Evolutionary conservation across 1,140 invertebrate species (phyloP), one percentile per base, ranked within the genome.

Genomic region (Cyrtorhinus lividipennis): DNA sequence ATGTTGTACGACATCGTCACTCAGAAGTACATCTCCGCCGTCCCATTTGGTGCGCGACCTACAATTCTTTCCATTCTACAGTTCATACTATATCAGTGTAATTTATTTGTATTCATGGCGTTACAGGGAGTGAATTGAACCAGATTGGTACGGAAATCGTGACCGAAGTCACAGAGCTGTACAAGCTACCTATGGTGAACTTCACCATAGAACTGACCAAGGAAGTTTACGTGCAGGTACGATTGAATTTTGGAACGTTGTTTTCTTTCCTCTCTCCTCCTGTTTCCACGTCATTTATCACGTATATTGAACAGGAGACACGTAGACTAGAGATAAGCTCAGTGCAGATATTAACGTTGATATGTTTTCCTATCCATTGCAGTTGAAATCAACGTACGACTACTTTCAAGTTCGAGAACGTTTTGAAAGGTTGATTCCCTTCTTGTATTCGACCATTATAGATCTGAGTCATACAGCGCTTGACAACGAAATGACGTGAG

Each of bases 1-100:
- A 74, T 86, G 25, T 68, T 82, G 0, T 82, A 82, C 73, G 78
- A 81, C 26, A 85, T 88, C 25, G 65, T 91, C 0, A 83, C 82
- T 70, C 80, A 83, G 62, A 85, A 86, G 68, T 84, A 88, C 62
- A 83, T 88, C 62, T 80, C 82, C 10, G 77, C 84, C 65, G 81
- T 89, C 8, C 87, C 87, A 0, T 90, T 90, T 70, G 84, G 85
- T 13, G 82, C 86, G 69, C 67, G 26, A 45, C 13, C 13, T 64
- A 27, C n/a, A 56, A 44, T 63, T 63, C 18, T 38, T 59, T 65
- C 5, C 24, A 46, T 24, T 65, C n/a, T n/a, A n/a, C n/a, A n/a
- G n/a, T n/a, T n/a, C n/a, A n/a, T n/a, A n/a, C n/a, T n/a, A n/a
- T n/a, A n/a, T n/a, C n/a, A n/a, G n/a, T n/a, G n/a, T n/a, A n/a